Evolutionary conservation across 2,797 vertebrate genomes (phyloP).

Genomic region (Spea hammondii): DNA sequence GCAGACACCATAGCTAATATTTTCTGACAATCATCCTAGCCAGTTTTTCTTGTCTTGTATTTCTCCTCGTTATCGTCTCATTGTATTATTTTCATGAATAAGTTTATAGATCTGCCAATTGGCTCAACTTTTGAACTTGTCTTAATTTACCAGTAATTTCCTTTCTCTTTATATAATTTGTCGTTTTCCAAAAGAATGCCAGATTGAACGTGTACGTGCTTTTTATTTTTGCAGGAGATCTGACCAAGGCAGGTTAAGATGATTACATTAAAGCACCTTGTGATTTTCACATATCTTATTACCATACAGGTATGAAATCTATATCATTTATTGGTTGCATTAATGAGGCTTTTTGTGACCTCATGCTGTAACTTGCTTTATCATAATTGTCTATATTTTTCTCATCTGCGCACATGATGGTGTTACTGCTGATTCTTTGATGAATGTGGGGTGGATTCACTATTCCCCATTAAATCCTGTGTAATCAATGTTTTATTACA

Average conservation of each 20-base stretch:
- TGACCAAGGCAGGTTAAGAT: neutral
- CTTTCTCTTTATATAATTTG: constrained; percentile 3
- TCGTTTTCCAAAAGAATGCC: constrained; percentile 18
- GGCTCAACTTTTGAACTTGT: constrained; percentile 30
- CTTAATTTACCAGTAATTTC: neutral
- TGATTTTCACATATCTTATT: constrained; percentile 13
- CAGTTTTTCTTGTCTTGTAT: too few relatives aligned
- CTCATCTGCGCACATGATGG: too few relatives aligned
- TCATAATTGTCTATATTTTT: too few relatives aligned
- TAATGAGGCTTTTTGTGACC: neutral
- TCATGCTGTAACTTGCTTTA: neutral
- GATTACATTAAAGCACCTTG: neutral
- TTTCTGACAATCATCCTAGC: too few relatives aligned
- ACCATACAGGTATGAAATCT: constrained; percentile 27
- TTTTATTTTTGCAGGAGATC: neutral
- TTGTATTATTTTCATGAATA: too few relatives aligned
- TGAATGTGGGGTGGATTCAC: too few relatives aligned
- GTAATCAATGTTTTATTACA: too few relatives aligned
- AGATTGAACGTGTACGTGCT: neutral
- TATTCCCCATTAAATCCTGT: too few relatives aligned
- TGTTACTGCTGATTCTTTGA: too few relatives aligned
- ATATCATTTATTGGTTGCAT: neutral
- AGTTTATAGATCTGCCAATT: neutral
- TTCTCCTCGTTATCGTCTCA: too few relatives aligned
- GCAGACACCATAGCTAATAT: too few relatives aligned